Base-by-base conservation (phyloP, 2,888 invertebrate genomes). In the Pristionchus maxplancki region DNA sequence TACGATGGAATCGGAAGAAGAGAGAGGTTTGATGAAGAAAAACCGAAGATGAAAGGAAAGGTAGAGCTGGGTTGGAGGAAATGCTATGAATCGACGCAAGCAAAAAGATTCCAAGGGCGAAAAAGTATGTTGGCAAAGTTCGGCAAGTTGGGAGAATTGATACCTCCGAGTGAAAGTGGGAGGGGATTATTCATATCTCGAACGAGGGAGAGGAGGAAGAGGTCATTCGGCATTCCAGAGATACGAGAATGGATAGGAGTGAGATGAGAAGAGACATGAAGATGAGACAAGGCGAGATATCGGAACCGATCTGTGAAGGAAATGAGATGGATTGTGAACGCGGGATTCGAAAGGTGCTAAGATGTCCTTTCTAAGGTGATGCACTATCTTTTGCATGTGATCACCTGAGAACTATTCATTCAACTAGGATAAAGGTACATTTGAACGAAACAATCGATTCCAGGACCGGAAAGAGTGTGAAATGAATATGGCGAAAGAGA, bases 151-250 rank as follows among this genome's bases (percentile, higher is more conserved):
- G 40, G 15, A 31, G 85, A 85, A 67, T 13, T 48, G 44, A 85
- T 85, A 44, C 40, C 85, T 64, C 15, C 17, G 48, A 48, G 78
- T 78, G 78, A 78, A 48, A 78, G 78, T 78, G 78, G 44, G 44
- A 44, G 48, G 48, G 58, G 58, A 84, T 84, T 44, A 84, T 53
- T 40, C 50, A 58, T 34, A 53, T 53, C 40, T 24, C 37, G 37
- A 53, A n/a, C n/a, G 58, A 37, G 48, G 40, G 40, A 40, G 84
- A 37, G 84, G 28, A 40, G 84, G 50, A 28, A n/a, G 67, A 48
- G 85, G 37, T n/a, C 37, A 40, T 71, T 71, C 62, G 67, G 78
- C 78, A 78, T 78, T 78, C 78, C 78, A 78, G n/a, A 78, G 78
- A 78, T 78, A 53, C 44, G 85, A 85, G 85, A 44, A 67, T 53